Percentiles rank a stretch among this genome's conserved stretches.
phyloP scores from a whole-genome alignment of 2,888 invertebrate genomes.

The Melieria picta region DNA sequence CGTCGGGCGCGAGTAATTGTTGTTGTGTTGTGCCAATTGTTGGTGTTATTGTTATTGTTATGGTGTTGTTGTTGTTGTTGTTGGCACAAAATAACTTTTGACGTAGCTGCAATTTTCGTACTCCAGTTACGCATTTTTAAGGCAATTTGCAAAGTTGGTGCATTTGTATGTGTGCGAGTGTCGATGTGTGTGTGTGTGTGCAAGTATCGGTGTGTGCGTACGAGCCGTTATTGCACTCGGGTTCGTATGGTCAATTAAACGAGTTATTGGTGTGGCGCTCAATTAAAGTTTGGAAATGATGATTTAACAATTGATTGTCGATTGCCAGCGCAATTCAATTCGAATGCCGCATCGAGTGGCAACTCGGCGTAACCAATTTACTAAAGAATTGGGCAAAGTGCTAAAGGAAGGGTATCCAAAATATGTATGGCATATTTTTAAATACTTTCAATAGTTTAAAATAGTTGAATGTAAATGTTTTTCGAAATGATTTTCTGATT shows the following conservation, averaged over 20 bases:
- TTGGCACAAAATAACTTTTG: constrained; percentile 31
- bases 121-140: constrained; percentile 38
- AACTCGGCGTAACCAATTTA: no score
- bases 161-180: not conserved
- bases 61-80: constrained; percentile 23
- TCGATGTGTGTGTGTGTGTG: constrained; percentile 21
- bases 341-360: no score
- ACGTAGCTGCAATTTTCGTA: constrained; percentile 31
- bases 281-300: constrained; percentile 33
- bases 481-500: no score
- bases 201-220: not conserved
- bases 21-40: constrained; percentile 9
- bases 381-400: no score
- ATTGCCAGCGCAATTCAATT: no score
- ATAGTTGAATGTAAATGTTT: no score
- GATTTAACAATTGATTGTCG: constrained; percentile 28
- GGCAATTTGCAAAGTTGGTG: constrained; percentile 1
- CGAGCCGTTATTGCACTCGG: constrained; percentile 9
- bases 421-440: no score
- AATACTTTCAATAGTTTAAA: no score
- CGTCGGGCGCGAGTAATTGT: no score
- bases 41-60: constrained; percentile 40
- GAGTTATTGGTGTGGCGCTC: constrained; percentile 21
- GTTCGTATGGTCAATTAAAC: constrained; percentile 35
- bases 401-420: no score